A percentile compares a stretch with the other conserved stretches of the same genome.
These are phyloP conservation scores for Hypena proboscidalis DNA, from an alignment of 2,888 invertebrate genomes.

Conservation along the genomic window DNA sequence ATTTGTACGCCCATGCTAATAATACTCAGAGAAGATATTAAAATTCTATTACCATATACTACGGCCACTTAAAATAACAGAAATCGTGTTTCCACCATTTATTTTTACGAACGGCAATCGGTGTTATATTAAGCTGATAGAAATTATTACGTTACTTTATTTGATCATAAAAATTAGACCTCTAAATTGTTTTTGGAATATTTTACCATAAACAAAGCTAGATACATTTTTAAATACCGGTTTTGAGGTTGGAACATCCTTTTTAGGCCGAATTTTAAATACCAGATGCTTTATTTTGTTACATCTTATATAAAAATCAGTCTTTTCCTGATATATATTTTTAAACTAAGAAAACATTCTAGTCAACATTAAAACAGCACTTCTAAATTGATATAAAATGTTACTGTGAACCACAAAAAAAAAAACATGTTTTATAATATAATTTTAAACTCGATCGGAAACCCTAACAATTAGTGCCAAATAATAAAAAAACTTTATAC, in stretches of 20 bases:
- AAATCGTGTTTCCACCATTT: conserved; percentile 11
- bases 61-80: conserved; percentile 19
- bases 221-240: not conserved
- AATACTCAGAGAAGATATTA: conserved; percentile 43
- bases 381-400: no score
- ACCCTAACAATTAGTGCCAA: no score
- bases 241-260: not conserved
- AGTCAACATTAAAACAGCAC: no score
- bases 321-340: no score
- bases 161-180: conserved; percentile 2
- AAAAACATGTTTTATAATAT: no score
- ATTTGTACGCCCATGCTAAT: conserved; percentile 43
- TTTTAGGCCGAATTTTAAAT: conserved; percentile 8
- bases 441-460: no score
- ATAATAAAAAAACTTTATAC: no score
- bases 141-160: conserved; percentile 2
- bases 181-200: not conserved
- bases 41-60: conserved; percentile 30
- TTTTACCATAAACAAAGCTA: not conserved
- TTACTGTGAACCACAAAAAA: no score
- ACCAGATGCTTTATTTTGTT: no score
- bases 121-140: conserved; percentile 4
- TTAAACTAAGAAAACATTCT: no score
- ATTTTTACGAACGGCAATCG: conserved; percentile 2
- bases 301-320: no score